Percentiles rank a stretch among this genome's conserved stretches.
phyloP scores from a whole-genome alignment of 1,140 invertebrate genomes.

The Habropoda laboriosa region DNA sequence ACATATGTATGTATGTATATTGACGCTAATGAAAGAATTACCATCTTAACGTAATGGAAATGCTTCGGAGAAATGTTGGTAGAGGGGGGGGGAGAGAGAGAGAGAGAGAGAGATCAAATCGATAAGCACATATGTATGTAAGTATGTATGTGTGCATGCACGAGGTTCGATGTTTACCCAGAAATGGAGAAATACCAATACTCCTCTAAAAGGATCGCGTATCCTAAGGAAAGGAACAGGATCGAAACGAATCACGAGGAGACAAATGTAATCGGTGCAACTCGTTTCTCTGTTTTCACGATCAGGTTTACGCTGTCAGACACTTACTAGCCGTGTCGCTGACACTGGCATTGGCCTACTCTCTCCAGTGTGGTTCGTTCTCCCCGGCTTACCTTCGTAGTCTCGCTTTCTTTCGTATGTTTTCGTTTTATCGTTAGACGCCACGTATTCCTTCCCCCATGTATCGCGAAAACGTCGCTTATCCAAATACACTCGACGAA shows the following conservation, averaged over 20 bases:
- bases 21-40: too few species aligned
- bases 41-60: too few species aligned
- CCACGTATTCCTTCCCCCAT: not conserved
- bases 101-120: too few species aligned
- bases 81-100: too few species aligned
- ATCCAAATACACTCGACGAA: not conserved
- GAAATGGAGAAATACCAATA: not conserved
- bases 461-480: not conserved
- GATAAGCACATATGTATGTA: too few species aligned
- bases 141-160: too few species aligned
- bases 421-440: slow-evolving; percentile 40
- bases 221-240: too few species aligned
- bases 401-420: slow-evolving; percentile 76
- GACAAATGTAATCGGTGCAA: slow-evolving; percentile 69
- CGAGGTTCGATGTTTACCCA: too few species aligned
- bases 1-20: too few species aligned
- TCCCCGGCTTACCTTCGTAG: slow-evolving; percentile 71
- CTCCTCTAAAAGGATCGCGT: too few species aligned
- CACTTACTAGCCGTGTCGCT: slow-evolving; percentile 75
- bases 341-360: slow-evolving; percentile 81
- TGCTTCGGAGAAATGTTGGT: too few species aligned
- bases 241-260: slow-evolving; percentile 58
- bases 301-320: slow-evolving; percentile 78
- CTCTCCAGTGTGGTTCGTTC: slow-evolving; percentile 75
- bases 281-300: slow-evolving; percentile 78